Percentiles rank a stretch among this genome's conserved stretches.
These are phyloP conservation scores for Adoxophyes honmai DNA, from an alignment of 1,140 invertebrate genomes.

Conservation along the genomic window DNA sequence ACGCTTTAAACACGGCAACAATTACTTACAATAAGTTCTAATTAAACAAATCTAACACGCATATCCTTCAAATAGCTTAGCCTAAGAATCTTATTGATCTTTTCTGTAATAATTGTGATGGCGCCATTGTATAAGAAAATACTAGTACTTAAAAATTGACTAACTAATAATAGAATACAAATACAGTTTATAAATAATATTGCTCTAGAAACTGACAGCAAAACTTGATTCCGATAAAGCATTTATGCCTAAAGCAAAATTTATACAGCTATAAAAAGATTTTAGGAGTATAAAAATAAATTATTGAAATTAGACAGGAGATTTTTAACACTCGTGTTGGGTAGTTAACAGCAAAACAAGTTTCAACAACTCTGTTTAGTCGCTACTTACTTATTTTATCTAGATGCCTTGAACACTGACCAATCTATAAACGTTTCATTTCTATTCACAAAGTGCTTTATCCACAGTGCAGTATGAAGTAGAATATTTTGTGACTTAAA, in stretches of 20 bases:
- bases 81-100: constrained; percentile 46
- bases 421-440: constrained; percentile 20
- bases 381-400: constrained; percentile 31
- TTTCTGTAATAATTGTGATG: constrained; percentile 60
- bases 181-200: constrained; percentile 50
- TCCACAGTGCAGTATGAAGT: constrained; percentile 45
- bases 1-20: constrained; percentile 54
- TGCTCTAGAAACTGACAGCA: constrained; percentile 47
- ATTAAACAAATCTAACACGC: constrained; percentile 53
- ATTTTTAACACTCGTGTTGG: constrained; percentile 43
- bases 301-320: constrained; percentile 58
- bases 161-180: constrained; percentile 62
- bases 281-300: constrained; percentile 57
- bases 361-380: constrained; percentile 30
- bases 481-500: constrained; percentile 55
- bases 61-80: constrained; percentile 48
- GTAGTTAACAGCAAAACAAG: constrained; percentile 31
- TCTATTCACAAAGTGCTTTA: constrained; percentile 45
- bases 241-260: constrained; percentile 53
- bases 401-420: constrained; percentile 24
- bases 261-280: constrained; percentile 62
- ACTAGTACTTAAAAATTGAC: constrained; percentile 62
- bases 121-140: constrained; percentile 44
- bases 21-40: constrained; percentile 52
- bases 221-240: constrained; percentile 54